Base-by-base conservation (phyloP, 2,113 vertebrate genomes). In the Bubo blakistoni region DNA sequence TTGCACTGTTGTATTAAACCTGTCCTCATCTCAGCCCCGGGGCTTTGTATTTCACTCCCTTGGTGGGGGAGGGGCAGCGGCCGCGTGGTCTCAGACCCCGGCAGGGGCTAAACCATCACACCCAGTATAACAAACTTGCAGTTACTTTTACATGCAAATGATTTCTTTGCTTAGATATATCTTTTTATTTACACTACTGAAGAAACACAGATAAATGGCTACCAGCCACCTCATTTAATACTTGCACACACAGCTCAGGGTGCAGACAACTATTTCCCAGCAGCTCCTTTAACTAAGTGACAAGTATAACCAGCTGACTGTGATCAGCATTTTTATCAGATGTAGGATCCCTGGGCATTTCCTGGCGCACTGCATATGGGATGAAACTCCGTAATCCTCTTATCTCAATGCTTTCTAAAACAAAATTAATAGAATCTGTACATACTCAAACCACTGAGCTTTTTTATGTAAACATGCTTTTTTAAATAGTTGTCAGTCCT, bases 271-370 rank as follows among this genome's bases (percentile, higher is more conserved):
- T 92, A 82, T 54, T 78, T 89, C 88, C 54, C 57, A 96, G 92
- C 62, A 92, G 90, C 81, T 94, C 70, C 92, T 97, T 94, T 79
- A 97, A 87, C 89, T 90, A 94, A 96, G 86, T 95, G 94, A 92
- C 96, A 97, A 92, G 94, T 95, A 69, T 61, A 97, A 95, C 67
- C 86, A 91, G 90, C 70, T 96, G 95, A 78, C 79, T 92, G 74
- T 54, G 85, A 97, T 94, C 72, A 97, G 87, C 82, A 95, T 84
- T 97, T 97, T 95, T 83, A 95, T 78, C 58, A 87, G 91, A 88
- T 32, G 55, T 69, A 88, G 65, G 51, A 80, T 96, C 95, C 73
- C 52, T 89, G 55, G 59, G 67, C 61, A 93, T 90, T 96, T 94
- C 32, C 7, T 72, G 58, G 89, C 73, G 66, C n/a, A 73, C 67